Conservation (phyloP, 1,140 invertebrate species). For the Vanessa atalanta region DNA sequence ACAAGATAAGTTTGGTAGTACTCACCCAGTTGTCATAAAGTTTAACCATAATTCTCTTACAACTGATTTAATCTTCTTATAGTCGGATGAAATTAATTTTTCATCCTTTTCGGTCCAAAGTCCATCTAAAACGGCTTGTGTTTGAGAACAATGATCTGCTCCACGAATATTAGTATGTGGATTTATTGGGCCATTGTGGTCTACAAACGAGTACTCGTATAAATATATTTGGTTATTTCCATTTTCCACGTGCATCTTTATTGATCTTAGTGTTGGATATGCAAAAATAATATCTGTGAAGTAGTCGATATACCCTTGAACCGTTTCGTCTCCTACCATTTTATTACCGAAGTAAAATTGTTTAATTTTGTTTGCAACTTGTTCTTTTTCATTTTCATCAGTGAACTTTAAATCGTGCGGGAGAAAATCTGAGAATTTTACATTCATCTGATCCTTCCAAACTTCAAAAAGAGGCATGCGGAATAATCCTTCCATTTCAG, state of each 20-base stretch:
- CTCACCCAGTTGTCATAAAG: constrained; percentile 57
- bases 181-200: constrained; percentile 29
- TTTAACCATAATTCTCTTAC: constrained; percentile 52
- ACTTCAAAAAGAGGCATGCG: constrained; percentile 41
- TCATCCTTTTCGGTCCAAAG: constrained; percentile 5
- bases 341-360: constrained; percentile 56
- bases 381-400: constrained; percentile 42
- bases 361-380: constrained; percentile 49
- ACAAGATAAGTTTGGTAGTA: neutral
- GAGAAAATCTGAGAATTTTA: constrained; percentile 57
- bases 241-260: constrained; percentile 47
- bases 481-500: constrained; percentile 57
- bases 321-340: constrained; percentile 40
- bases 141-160: constrained; percentile 53
- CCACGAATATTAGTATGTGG: constrained; percentile 47
- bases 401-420: constrained; percentile 55
- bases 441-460: constrained; percentile 58
- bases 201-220: constrained; percentile 57
- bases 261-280: constrained; percentile 46
- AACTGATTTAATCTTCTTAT: constrained; percentile 36
- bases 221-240: constrained; percentile 57
- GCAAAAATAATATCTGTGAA: constrained; percentile 54
- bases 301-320: constrained; percentile 52
- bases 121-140: constrained; percentile 42
- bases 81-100: constrained; percentile 39